A percentile compares a stretch with the other conserved stretches of the same genome.
Evolutionary conservation across 2,113 vertebrate species (phyloP).

Genomic region (Lasiurus borealis): DNA sequence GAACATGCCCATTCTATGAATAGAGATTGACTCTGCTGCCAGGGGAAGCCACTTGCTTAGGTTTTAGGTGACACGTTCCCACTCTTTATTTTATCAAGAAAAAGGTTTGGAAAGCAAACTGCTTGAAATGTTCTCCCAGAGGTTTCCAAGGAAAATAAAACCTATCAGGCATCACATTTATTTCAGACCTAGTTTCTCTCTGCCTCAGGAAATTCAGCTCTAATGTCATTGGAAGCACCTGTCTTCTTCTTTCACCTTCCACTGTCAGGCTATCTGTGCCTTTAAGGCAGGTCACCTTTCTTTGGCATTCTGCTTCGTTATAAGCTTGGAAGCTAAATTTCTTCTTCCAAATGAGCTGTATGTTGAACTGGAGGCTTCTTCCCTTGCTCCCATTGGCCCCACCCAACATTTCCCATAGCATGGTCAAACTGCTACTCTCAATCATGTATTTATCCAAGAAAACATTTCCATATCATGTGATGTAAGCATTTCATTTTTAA

Average conservation of each 20-base stretch:
- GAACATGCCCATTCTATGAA: conserved; percentile 80
- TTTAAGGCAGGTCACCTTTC: conserved; percentile 71
- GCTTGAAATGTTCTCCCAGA: conserved; percentile 73
- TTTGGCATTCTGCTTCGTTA: background rate
- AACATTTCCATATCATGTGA: background rate
- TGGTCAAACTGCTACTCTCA: background rate
- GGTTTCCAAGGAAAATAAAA: conserved; percentile 75
- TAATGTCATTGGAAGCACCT: conserved; percentile 62
- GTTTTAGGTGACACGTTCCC: conserved; percentile 68
- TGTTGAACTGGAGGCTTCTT: background rate
- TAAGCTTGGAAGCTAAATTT: background rate
- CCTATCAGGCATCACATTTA: conserved; percentile 73
- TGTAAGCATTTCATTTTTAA: background rate
- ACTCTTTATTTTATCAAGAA: conserved; percentile 67
- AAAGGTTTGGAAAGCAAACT: conserved; percentile 73
- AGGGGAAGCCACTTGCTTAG: conserved; percentile 65
- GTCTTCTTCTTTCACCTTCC: conserved; percentile 60
- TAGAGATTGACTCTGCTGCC: conserved; percentile 77
- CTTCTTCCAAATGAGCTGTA: background rate
- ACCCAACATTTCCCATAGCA: background rate
- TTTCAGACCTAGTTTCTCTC: conserved; percentile 64
- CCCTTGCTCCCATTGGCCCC: background rate
- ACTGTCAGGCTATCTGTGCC: conserved; percentile 41
- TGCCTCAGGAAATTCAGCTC: conserved; percentile 68
- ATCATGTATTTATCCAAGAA: background rate